Evolutionary conservation across 2,888 invertebrate genomes (phyloP).

Genomic region (Polydrusus tereticollis): DNA sequence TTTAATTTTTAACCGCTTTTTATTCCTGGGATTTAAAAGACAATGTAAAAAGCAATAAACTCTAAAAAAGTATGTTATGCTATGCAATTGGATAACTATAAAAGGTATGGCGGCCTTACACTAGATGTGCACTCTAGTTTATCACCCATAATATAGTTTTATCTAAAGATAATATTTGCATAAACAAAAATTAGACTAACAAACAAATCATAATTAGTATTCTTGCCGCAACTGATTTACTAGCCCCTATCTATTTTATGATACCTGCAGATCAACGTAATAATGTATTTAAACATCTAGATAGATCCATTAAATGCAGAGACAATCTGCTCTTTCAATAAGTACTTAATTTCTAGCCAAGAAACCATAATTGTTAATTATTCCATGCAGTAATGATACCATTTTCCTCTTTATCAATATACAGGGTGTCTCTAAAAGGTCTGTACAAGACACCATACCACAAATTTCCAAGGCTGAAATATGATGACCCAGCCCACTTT

Average conservation of each 20-base stretch:
- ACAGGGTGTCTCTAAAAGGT: not conserved
- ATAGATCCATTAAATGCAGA: not conserved
- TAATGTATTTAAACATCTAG: not conserved
- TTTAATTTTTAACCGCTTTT: too few relatives aligned
- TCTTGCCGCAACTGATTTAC: not conserved
- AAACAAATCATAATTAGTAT: not conserved
- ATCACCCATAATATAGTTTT: not conserved
- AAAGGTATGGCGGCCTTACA: too few relatives aligned
- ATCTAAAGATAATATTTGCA: slow-evolving; percentile 10
- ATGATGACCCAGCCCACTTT: too few relatives aligned
- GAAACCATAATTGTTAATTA: not conserved
- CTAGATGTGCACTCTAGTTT: too few relatives aligned
- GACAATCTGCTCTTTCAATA: not conserved
- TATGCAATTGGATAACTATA: too few relatives aligned
- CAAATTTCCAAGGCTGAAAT: too few relatives aligned
- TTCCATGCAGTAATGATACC: not conserved
- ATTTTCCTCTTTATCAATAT: not conserved
- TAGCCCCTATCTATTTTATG: not conserved
- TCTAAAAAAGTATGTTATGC: too few relatives aligned
- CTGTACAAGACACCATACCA: too few relatives aligned
- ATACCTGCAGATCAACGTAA: not conserved
- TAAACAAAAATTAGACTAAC: not conserved
- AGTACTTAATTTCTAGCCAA: not conserved
- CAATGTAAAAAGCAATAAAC: too few relatives aligned
- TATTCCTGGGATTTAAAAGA: too few relatives aligned